These are phyloP conservation scores for Trachelus iudaicus DNA, from an alignment of 2,888 invertebrate genomes.

Conservation along the genomic window DNA sequence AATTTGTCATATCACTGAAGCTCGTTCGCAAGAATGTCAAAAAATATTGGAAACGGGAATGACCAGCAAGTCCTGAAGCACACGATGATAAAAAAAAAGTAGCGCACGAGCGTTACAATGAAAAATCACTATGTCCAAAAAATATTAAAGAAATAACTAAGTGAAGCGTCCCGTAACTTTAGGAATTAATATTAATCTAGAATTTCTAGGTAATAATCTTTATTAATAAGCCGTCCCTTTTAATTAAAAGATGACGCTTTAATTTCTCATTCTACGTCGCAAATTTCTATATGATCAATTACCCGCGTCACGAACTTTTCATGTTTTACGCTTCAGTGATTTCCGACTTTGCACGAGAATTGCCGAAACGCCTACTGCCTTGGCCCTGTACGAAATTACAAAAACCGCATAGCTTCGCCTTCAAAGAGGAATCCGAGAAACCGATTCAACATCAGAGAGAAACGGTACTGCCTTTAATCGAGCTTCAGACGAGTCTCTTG, in stretches of 20 bases:
- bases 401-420: not conserved
- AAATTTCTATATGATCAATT: not conserved
- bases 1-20: not conserved
- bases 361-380: not conserved
- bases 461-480: not conserved
- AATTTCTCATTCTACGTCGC: not conserved
- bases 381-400: not conserved
- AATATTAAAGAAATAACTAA: not conserved
- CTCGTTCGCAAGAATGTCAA: not conserved
- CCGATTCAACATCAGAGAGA: not conserved
- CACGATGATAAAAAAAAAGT: not conserved
- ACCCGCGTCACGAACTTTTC: not conserved
- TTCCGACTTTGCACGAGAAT: not conserved
- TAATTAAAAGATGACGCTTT: not conserved
- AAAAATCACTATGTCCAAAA: not conserved
- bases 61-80: not conserved
- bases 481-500: not conserved
- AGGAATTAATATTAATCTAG: not conserved
- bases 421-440: not conserved
- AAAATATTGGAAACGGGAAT: not conserved
- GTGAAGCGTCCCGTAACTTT: not conserved
- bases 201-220: not conserved
- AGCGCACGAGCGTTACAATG: not conserved
- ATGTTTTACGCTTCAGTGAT: not conserved
- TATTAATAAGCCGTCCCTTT: not conserved